Percentiles rank a stretch among this genome's conserved stretches.
phyloP scores from a whole-genome alignment of 2,113 vertebrate species.

The Alouatta palliata region DNA sequence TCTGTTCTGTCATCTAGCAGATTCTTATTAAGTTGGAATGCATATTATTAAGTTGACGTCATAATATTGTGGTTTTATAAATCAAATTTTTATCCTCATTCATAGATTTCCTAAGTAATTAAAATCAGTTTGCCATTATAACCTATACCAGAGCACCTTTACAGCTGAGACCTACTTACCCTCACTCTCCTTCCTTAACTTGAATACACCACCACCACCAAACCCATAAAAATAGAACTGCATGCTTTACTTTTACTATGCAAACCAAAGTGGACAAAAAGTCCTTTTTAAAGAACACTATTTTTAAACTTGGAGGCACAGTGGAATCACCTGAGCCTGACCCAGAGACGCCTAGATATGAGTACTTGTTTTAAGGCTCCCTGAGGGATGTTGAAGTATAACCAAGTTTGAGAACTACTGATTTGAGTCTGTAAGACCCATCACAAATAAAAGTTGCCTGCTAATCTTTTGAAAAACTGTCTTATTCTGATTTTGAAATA shows the following conservation, averaged over 20 bases:
- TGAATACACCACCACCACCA: neutral
- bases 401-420: neutral
- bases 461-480: neutral
- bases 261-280: neutral
- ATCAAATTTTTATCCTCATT: neutral
- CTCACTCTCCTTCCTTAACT: neutral
- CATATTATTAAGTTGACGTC: neutral
- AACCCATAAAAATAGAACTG: neutral
- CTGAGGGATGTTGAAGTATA: neutral
- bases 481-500: slow-evolving; percentile 14
- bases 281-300: neutral
- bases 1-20: neutral
- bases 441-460: neutral
- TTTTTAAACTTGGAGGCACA: neutral
- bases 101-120: neutral
- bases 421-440: neutral
- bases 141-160: neutral
- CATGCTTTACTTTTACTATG: neutral
- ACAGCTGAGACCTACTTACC: neutral
- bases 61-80: neutral
- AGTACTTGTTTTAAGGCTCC: neutral
- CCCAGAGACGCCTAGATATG: neutral
- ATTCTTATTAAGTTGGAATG: neutral
- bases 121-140: neutral
- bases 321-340: neutral